These are phyloP conservation scores for Sturnus vulgaris DNA, from an alignment of 2,113 vertebrate species.

Conservation along the genomic window DNA sequence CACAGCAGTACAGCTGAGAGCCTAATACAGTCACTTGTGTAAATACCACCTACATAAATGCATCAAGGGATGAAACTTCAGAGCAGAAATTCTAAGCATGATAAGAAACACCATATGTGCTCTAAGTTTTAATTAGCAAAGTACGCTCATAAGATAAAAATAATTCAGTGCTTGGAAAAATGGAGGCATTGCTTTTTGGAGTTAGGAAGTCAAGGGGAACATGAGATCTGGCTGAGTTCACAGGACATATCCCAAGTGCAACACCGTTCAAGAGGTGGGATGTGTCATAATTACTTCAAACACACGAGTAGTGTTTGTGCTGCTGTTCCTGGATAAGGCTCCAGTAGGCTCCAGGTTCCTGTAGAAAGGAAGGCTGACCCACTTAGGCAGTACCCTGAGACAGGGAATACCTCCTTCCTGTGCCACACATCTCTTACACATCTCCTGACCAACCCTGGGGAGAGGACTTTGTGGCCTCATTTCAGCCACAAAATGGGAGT, in stretches of 20 bases:
- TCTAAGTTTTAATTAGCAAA: background rate
- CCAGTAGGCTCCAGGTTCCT: background rate
- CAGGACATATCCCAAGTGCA: background rate
- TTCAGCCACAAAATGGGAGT: background rate
- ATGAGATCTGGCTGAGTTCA: background rate
- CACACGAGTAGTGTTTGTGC: background rate
- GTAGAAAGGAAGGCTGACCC: background rate
- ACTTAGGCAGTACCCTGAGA: background rate
- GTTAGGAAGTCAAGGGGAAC: background rate
- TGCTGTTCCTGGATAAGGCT: background rate
- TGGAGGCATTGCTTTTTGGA: background rate
- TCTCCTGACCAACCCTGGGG: background rate
- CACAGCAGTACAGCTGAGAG: background rate
- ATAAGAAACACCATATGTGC: background rate
- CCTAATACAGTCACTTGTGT: background rate
- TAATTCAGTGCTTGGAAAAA: background rate
- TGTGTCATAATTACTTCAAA: background rate
- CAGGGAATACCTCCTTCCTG: background rate
- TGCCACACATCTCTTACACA: background rate
- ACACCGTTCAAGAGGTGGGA: background rate
- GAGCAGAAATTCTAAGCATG: background rate
- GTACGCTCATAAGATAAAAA: background rate
- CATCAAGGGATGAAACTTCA: background rate
- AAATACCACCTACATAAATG: background rate
- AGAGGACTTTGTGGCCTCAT: background rate